phyloP scores from a whole-genome alignment of 2,888 invertebrate genomes.

The Saturnia japonica region DNA sequence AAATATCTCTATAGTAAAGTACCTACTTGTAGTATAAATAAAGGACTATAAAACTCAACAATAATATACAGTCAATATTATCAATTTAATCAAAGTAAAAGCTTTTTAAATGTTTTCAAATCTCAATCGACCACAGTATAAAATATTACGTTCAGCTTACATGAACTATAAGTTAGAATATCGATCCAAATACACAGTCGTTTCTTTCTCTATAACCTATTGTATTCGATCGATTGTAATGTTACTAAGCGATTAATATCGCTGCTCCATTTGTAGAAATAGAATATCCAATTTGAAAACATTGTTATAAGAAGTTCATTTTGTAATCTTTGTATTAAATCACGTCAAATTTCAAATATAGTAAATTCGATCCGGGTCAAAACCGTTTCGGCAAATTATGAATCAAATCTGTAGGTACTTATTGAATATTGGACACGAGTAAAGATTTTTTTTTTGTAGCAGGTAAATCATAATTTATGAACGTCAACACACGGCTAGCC shows the following conservation, averaged over 20 bases:
- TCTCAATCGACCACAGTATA: conserved; percentile 1
- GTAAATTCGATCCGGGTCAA: neutral
- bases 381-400: neutral
- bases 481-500: no score
- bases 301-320: neutral
- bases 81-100: neutral
- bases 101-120: neutral
- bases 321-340: no score
- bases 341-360: no score
- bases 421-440: no score
- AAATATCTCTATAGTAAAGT: no score
- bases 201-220: conserved; percentile 12
- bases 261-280: neutral
- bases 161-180: neutral
- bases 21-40: neutral
- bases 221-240: neutral
- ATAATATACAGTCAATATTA: neutral
- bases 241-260: conserved; percentile 6
- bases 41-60: neutral
- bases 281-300: neutral
- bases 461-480: no score
- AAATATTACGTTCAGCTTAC: neutral
- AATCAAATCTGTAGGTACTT: no score
- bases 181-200: neutral
- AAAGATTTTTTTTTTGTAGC: no score